Evolutionary conservation across 2,797 vertebrate species (phyloP).

Genomic region (Liasis olivaceus): DNA sequence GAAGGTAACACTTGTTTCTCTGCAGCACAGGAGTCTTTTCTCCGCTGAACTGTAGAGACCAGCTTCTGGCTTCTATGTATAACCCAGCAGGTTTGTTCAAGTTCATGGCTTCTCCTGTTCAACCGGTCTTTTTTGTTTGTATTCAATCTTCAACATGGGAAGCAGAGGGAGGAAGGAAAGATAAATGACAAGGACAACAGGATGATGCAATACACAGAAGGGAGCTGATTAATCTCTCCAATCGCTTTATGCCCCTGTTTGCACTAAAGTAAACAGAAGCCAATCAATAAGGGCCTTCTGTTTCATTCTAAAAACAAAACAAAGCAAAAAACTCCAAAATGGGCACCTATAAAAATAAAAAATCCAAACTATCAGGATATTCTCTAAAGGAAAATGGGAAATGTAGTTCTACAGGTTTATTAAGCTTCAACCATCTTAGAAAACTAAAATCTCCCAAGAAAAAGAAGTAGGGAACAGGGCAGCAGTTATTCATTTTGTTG

Average conservation of each 20-base stretch:
- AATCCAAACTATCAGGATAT: not conserved
- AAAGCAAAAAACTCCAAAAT: not conserved
- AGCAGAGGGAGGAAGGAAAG: too few relatives aligned
- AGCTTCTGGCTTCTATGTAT: not conserved
- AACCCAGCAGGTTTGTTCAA: not conserved
- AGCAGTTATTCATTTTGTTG: not conserved
- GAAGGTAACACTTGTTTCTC: not conserved
- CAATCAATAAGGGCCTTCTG: not conserved
- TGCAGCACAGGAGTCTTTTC: not conserved
- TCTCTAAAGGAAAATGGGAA: not conserved
- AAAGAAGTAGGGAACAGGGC: not conserved
- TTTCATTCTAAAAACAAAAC: not conserved
- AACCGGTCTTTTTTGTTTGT: not conserved
- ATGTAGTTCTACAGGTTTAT: not conserved
- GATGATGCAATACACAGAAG: not conserved
- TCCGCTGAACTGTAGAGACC: not conserved
- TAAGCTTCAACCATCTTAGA: not conserved
- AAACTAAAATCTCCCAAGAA: not conserved
- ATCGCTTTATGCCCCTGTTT: not conserved
- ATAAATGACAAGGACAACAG: not conserved
- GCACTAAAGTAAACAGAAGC: not conserved
- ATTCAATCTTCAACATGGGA: too few relatives aligned
- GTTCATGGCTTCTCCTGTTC: not conserved
- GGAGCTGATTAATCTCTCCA: not conserved
- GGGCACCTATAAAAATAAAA: not conserved